These are phyloP conservation scores for Druon quercuslanigerum DNA, from an alignment of 1,140 invertebrate genomes.

Conservation along the genomic window DNA sequence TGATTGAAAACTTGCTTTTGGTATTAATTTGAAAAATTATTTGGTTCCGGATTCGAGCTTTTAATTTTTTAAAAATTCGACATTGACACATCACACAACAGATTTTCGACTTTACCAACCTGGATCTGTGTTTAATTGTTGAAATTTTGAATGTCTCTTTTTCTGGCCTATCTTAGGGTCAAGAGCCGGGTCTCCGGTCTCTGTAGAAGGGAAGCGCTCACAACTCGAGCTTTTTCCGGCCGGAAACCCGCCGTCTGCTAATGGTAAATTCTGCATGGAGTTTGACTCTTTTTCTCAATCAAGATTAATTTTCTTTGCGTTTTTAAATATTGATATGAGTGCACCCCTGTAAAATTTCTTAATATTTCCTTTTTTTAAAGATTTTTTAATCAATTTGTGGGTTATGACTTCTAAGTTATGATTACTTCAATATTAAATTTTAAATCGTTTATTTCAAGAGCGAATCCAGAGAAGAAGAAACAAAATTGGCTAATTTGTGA, in stretches of 20 bases:
- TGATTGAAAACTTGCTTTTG: not conserved
- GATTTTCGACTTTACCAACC: slow-evolving; percentile 46
- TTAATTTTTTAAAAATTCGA: not conserved
- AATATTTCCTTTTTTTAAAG: no score
- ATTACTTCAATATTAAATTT: no score
- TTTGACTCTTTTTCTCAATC: slow-evolving; percentile 28
- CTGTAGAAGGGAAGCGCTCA: slow-evolving; percentile 73
- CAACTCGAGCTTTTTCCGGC: slow-evolving; percentile 85
- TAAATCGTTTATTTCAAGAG: no score
- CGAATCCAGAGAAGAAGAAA: no score
- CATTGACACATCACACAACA: slow-evolving; percentile 38
- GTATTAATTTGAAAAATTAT: not conserved
- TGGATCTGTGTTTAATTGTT: slow-evolving; percentile 65
- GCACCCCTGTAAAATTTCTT: no score
- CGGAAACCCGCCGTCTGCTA: slow-evolving; percentile 81
- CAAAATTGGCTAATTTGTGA: no score
- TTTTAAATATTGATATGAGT: no score
- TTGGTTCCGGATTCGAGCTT: not conserved
- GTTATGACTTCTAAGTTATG: no score
- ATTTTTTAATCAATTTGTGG: no score
- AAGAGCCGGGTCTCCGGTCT: slow-evolving; percentile 81
- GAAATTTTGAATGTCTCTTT: slow-evolving; percentile 73
- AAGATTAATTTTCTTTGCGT: no score
- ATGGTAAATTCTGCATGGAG: slow-evolving; percentile 80
- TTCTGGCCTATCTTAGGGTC: slow-evolving; percentile 78